A percentile compares a stretch with the other conserved stretches of the same genome.
These are phyloP conservation scores for Ichneumoninae sp. DNA, from an alignment of 2,888 invertebrate species.

Conservation along the genomic window DNA sequence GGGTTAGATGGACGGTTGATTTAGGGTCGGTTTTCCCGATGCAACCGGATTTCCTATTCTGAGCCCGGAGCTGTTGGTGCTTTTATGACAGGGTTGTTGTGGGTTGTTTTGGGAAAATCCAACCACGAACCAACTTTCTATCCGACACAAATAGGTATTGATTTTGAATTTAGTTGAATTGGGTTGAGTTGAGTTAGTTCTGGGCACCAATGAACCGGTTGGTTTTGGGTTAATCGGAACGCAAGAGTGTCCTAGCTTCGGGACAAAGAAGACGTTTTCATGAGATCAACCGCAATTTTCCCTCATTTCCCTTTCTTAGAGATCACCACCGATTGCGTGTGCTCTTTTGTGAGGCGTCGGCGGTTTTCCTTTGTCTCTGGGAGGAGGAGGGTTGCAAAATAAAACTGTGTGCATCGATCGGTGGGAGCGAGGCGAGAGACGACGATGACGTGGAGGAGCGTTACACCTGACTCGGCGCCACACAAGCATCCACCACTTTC, in stretches of 20 bases:
- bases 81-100: too few species aligned
- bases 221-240: too few species aligned
- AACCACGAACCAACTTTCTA: too few species aligned
- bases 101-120: too few species aligned
- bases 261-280: background rate
- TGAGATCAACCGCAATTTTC: background rate
- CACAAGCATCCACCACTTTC: constrained; percentile 38
- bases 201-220: too few species aligned
- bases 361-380: background rate
- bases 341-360: background rate
- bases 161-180: too few species aligned
- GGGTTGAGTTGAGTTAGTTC: too few species aligned
- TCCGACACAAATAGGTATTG: too few species aligned
- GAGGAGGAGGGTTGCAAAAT: background rate
- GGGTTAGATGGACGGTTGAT: too few species aligned
- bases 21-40: background rate
- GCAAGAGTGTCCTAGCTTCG: too few species aligned
- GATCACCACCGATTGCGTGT: background rate
- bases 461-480: constrained; percentile 44
- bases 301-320: background rate
- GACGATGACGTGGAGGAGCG: background rate
- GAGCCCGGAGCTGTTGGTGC: too few species aligned
- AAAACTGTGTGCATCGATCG: constrained; percentile 36
- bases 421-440: background rate
- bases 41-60: too few species aligned